Base-by-base conservation (phyloP, 2,888 invertebrate genomes). In the Trachelus iudaicus region DNA sequence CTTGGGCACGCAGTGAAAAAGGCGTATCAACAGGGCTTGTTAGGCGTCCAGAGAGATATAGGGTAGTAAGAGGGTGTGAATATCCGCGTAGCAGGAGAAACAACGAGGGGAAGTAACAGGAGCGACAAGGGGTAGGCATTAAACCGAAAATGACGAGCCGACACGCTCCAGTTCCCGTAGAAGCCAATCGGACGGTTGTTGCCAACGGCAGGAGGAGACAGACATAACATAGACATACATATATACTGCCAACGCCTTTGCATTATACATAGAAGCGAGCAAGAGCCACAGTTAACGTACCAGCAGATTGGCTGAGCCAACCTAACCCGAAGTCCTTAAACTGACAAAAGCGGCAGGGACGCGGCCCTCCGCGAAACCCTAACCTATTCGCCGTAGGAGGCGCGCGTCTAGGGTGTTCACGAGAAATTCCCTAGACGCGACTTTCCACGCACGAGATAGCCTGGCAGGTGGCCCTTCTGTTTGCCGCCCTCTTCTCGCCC, bases 401-500 rank as follows among this genome's bases (percentile, higher is more conserved):
- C 56, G 23, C 9, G 56, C 23, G 56, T 23, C 15, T 56, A 56
- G 23, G 23, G 56, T 0, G 56, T 69, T 34, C 15, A 37, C 77
- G 68, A 80, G 75, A 79, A 80, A 80, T 77, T 81, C 80, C 80
- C 80, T 81, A 81, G 80, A 31, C 80, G 69, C 76, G 81, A 23
- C 23, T 56, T 56, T 56, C 56, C 23, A 56, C 56, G 23, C 56
- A 23, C 23, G 23, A 56, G 56, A 56, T 56, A 23, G 56, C 56
- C 56, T 23, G 56, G 56, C 56, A 56, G 56, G 56, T 56, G 56
- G 56, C 56, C 56, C 56, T 23, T 56, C 56, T 56, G 56, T 3
- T 9, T 56, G 56, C 23, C 23, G 23, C 56, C 56, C 23, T 23
- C 23, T 56, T 23, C 56, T 56, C 56, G 56, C 23, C 56, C 56